Evolutionary conservation across 1,140 invertebrate genomes (phyloP).

Genomic region (Aphidius gifuensis): DNA sequence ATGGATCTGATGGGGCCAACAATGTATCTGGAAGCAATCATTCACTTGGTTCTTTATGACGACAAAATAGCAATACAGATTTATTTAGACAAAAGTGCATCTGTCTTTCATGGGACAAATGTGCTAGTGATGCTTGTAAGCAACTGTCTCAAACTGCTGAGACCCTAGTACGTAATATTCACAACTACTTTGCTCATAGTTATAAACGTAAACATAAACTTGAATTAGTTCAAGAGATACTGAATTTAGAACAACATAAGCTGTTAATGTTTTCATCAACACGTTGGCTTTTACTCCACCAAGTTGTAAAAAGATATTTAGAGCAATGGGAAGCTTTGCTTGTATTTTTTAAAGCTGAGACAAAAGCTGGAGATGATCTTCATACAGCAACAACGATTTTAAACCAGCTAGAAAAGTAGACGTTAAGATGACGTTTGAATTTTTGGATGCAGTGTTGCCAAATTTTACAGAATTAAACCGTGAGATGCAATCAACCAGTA

Average conservation of each 20-base stretch:
- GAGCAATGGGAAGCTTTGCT: slow-evolving; percentile 26
- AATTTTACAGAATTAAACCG: slow-evolving; percentile 20
- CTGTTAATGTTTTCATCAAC: slow-evolving; percentile 32
- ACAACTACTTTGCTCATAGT: slow-evolving; percentile 30
- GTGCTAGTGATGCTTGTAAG: slow-evolving; percentile 34
- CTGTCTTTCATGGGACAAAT: slow-evolving; percentile 41
- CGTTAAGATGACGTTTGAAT: slow-evolving; percentile 15
- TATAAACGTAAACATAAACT: slow-evolving; percentile 28
- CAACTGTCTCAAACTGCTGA: slow-evolving; percentile 30
- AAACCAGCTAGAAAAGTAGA: slow-evolving; percentile 6
- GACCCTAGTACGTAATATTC: slow-evolving; percentile 32
- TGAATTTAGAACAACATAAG: slow-evolving; percentile 32
- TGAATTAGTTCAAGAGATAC: slow-evolving; percentile 33
- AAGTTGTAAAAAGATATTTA: slow-evolving; percentile 24
- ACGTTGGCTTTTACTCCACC: slow-evolving; percentile 24
- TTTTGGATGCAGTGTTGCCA: slow-evolving; percentile 21
- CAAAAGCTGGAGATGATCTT: slow-evolving; percentile 13
- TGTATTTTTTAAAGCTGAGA: slow-evolving; percentile 22
- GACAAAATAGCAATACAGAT: slow-evolving; percentile 32
- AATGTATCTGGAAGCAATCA: slow-evolving; percentile 40
- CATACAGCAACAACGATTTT: slow-evolving; percentile 18
- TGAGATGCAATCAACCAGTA: slow-evolving; percentile 25
- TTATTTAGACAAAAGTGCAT: slow-evolving; percentile 41
- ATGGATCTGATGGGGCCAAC: slow-evolving; percentile 47
- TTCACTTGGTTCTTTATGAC: slow-evolving; percentile 33